Evolutionary conservation across 2,888 invertebrate species (phyloP).

Genomic region (Coleophora flavipennella): DNA sequence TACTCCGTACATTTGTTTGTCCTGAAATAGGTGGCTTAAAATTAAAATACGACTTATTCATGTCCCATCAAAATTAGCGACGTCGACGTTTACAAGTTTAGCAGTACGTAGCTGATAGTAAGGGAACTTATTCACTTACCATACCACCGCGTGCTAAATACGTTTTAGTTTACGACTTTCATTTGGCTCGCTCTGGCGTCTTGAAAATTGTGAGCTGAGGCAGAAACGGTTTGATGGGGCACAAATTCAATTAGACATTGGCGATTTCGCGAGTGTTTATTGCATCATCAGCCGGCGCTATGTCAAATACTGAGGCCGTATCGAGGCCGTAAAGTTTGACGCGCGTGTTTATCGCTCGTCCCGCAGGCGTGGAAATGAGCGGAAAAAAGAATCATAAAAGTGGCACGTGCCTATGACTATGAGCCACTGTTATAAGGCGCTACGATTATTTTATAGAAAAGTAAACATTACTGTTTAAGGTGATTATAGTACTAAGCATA

Average conservation of each 20-base stretch:
- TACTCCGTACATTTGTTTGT: neutral
- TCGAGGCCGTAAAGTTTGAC: slow-evolving; percentile 37
- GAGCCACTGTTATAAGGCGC: neutral
- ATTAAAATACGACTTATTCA: neutral
- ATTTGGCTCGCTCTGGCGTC: too few relatives aligned
- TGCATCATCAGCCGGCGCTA: slow-evolving; percentile 26
- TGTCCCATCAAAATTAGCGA: too few relatives aligned
- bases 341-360: slow-evolving; percentile 40
- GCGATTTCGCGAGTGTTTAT: slow-evolving; percentile 17
- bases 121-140: too few relatives aligned
- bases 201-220: too few relatives aligned
- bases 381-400: neutral
- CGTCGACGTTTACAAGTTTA: neutral
- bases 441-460: neutral
- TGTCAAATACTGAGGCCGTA: too few relatives aligned
- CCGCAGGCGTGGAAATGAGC: neutral
- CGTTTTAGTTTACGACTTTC: too few relatives aligned
- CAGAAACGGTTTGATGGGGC: slow-evolving; percentile 6
- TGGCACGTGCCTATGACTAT: too few relatives aligned
- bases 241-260: slow-evolving; percentile 24
- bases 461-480: too few relatives aligned
- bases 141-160: too few relatives aligned
- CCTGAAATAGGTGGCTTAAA: neutral
- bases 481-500: too few relatives aligned
- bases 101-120: neutral